These are phyloP conservation scores for Electrophaes corylata DNA, from an alignment of 2,888 invertebrate genomes.

Conservation along the genomic window DNA sequence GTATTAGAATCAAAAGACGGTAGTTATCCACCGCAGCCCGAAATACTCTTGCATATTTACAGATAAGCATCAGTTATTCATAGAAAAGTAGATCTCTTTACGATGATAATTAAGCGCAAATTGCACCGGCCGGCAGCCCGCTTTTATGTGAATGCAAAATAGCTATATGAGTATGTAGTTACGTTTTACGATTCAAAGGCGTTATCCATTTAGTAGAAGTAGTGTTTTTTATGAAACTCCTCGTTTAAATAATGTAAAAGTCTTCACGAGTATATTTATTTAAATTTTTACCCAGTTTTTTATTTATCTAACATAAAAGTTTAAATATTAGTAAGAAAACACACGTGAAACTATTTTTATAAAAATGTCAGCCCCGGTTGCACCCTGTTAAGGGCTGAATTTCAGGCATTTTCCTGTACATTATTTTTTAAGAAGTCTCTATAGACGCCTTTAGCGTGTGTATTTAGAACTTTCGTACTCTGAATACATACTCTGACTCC, in stretches of 20 bases:
- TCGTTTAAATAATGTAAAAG: background rate
- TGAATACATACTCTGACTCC: too few relatives aligned
- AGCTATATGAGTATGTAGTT: background rate
- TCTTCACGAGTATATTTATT: background rate
- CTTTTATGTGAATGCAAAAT: background rate
- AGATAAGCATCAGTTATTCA: background rate
- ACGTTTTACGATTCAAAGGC: background rate
- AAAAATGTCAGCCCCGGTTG: too few relatives aligned
- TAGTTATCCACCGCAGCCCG: background rate
- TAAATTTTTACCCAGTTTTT: too few relatives aligned
- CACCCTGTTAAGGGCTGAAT: too few relatives aligned
- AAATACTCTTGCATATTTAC: background rate
- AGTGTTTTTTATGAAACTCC: background rate
- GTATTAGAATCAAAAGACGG: background rate
- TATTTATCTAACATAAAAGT: too few relatives aligned
- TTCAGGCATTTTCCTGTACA: too few relatives aligned
- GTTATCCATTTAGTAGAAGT: background rate
- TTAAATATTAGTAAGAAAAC: too few relatives aligned
- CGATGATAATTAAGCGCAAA: background rate
- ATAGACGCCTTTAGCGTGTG: too few relatives aligned
- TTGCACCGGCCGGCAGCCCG: background rate
- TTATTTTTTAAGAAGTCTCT: too few relatives aligned
- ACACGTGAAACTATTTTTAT: too few relatives aligned
- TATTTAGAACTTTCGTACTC: too few relatives aligned
- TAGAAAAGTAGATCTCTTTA: background rate